Evolutionary conservation across 2,113 vertebrate genomes (phyloP), one percentile per base, ranked within the genome.

Genomic region (Dicrurus megarhynchus): DNA sequence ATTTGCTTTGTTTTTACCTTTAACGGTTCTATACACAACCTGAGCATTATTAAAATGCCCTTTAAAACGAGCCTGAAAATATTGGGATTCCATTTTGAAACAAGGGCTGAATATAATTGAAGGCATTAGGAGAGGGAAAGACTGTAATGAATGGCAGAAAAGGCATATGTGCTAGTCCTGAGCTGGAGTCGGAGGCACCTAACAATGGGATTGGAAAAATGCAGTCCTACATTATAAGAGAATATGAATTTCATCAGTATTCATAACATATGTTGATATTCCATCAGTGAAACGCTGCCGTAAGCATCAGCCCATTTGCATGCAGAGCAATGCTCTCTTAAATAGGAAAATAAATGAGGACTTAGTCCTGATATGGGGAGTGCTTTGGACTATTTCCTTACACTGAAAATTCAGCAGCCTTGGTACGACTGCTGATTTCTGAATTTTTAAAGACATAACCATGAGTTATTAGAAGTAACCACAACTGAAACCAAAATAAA

Each of bases 231-330:
- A 8, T 80, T 71, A 52, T n/a, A 41, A 65, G 32, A 87, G 46
- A 91, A 87, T 67, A 84, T 86, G 78, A 89, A 82, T 96, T 97
- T 95, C 71, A 95, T 95, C 91, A 94, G 89, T 90, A 97, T 97
- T 97, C 87, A 84, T 95, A 87, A 90, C 81, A 61, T 77, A 74
- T 22, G 44, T 60, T 83, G 93, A 75, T 94, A 86, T 84, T 87
- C 86, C 89, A 65, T 95, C 93, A 87, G 81, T 82, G 89, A 46
- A 78, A 79, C 0, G 3, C 71, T 90, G 76, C 78, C 85, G 63
- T 85, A 85, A 93, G 70, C 91, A 78, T 61, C 53, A 57, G 46
- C 6, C 76, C 35, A 96, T 96, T 94, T 96, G 86, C 52, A 95
- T 96, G 88, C 92, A 90, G 70, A 91, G 59, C 79, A 84, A 52